phyloP scores from a whole-genome alignment of 2,888 invertebrate species.

The Tenthredo livida region DNA sequence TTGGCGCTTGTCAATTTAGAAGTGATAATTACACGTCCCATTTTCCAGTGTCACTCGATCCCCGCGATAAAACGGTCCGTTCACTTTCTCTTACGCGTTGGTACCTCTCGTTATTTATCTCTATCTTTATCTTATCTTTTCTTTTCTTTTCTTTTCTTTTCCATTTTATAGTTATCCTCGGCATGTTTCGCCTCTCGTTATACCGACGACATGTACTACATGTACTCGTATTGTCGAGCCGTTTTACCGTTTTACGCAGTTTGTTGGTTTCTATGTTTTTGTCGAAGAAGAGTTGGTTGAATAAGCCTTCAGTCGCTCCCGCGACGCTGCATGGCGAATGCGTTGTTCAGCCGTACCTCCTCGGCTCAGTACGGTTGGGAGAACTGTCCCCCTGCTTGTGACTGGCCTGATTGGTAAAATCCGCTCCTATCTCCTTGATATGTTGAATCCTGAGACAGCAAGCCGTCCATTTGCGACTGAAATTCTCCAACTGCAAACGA shows the following conservation, averaged over 20 bases:
- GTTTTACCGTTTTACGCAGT: conserved; percentile 73
- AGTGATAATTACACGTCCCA: conserved; percentile 51
- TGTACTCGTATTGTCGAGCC: conserved; percentile 71
- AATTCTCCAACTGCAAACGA: conserved; percentile 90
- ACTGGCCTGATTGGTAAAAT: conserved; percentile 81
- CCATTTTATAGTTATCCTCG: conserved; percentile 43
- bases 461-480: conserved; percentile 96
- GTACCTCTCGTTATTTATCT: conserved; percentile 7
- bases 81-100: conserved; percentile 55
- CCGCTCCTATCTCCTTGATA: conserved; percentile 86
- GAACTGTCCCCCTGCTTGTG: conserved; percentile 81
- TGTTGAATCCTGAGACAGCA: conserved; percentile 95
- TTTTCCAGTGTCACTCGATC: conserved; percentile 64
- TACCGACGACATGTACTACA: conserved; percentile 69
- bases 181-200: conserved; percentile 56
- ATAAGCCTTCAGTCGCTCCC: conserved; percentile 78
- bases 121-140: neutral
- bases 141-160: conserved; percentile 46
- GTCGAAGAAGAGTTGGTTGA: conserved; percentile 76
- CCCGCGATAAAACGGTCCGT: conserved; percentile 68
- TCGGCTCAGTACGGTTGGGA: conserved; percentile 85
- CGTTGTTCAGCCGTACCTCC: conserved; percentile 75
- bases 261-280: conserved; percentile 71
- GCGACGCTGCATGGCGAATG: conserved; percentile 77
- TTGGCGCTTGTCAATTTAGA: conserved; percentile 52